These are phyloP conservation scores for Elmis aenea DNA, from an alignment of 2,888 invertebrate species.

Conservation along the genomic window DNA sequence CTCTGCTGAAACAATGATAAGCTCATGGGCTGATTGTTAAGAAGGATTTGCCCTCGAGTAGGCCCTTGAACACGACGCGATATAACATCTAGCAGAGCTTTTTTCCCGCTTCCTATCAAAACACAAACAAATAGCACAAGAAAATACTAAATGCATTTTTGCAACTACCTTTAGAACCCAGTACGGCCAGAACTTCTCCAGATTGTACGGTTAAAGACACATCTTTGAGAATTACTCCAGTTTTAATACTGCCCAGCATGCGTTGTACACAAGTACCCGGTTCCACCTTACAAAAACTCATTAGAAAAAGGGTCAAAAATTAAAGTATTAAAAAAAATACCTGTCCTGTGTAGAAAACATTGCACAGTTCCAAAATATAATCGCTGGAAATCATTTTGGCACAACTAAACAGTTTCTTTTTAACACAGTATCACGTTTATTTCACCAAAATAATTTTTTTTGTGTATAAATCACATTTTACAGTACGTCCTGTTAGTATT, in stretches of 20 bases:
- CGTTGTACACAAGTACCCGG: slow-evolving; percentile 72
- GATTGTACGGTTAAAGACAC: slow-evolving; percentile 87
- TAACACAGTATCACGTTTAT: too few species aligned
- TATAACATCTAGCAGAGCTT: slow-evolving; percentile 89
- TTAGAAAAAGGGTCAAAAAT: neutral
- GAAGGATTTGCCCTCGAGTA: slow-evolving; percentile 80
- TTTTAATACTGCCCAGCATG: slow-evolving; percentile 71
- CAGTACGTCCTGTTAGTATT: too few species aligned
- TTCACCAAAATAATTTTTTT: neutral
- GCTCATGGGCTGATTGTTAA: slow-evolving; percentile 82
- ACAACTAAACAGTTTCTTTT: neutral
- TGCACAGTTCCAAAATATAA: slow-evolving; percentile 80
- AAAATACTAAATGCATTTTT: neutral
- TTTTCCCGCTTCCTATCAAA: slow-evolving; percentile 81
- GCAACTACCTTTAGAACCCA: slow-evolving; percentile 80
- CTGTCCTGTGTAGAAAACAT: slow-evolving; percentile 85
- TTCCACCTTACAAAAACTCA: slow-evolving; percentile 59
- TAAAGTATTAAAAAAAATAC: slow-evolving; percentile 47
- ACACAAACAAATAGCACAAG: neutral
- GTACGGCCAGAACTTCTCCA: slow-evolving; percentile 87
- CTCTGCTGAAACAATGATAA: slow-evolving; percentile 76
- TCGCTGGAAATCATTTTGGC: slow-evolving; percentile 72
- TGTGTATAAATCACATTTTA: too few species aligned
- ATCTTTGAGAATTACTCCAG: slow-evolving; percentile 85
- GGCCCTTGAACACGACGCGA: slow-evolving; percentile 74